Conservation (phyloP, 2,888 invertebrate species). For the Rhyacophila evoluta region DNA sequence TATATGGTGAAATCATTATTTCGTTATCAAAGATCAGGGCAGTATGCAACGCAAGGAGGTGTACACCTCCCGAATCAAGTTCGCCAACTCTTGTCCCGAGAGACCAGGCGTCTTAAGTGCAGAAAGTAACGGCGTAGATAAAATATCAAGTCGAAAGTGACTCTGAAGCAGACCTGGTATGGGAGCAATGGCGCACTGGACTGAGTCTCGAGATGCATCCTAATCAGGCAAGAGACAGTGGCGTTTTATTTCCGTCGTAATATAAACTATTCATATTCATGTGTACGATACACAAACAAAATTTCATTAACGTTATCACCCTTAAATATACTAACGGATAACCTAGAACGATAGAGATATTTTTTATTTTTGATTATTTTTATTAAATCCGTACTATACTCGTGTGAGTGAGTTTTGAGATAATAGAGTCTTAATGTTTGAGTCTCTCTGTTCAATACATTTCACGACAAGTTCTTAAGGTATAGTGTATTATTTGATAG, state of each 20-base stretch:
- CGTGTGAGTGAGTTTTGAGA: too few relatives aligned
- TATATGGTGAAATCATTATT: neutral
- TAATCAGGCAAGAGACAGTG: neutral
- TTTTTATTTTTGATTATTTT: too few relatives aligned
- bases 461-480: too few relatives aligned
- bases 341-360: too few relatives aligned
- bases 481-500: too few relatives aligned
- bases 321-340: too few relatives aligned
- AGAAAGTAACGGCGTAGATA: neutral
- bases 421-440: too few relatives aligned
- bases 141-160: slow-evolving; percentile 6
- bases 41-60: neutral
- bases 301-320: too few relatives aligned
- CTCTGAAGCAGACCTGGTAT: neutral
- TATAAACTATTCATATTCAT: neutral
- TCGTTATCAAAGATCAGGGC: neutral
- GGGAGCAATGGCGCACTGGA: neutral
- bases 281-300: too few relatives aligned
- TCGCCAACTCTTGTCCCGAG: neutral
- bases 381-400: too few relatives aligned
- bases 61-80: neutral
- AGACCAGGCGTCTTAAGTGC: neutral
- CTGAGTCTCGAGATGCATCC: neutral
- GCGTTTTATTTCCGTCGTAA: neutral
- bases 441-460: too few relatives aligned